Base-by-base conservation (phyloP, 2,797 vertebrate species). In the Calcarius lapponicus region DNA sequence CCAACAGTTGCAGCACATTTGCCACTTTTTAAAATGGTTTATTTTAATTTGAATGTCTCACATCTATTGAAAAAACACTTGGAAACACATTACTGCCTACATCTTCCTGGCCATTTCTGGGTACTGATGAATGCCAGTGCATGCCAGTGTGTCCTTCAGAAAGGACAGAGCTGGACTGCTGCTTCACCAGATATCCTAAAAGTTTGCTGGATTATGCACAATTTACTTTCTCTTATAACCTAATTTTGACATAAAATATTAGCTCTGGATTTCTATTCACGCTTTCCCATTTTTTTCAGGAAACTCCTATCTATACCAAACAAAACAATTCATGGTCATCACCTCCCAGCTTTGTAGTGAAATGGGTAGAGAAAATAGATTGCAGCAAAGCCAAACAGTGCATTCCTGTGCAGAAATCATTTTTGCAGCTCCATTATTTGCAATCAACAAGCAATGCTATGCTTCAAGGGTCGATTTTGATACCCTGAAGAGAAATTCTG, bases 361-460 rank as follows among this genome's bases (percentile, higher is more conserved):
- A 88, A 86, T 0, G 2, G 21, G 17, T 12, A 32, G 0, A 2
- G 66, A 84, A 86, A 69, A 54, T 0, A 45, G 43, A 21, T 28
- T 72, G 38, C 79, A 50, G 65, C 56, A 72, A 34, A 90, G 25
- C 28, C 80, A 74, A 78, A 45, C 13, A 56, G 9, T 8, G 51
- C 5, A 12, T 34, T 92, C 58, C 76, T 43, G 24, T 15, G 32
- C 32, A 94, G 80, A 71, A 90, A 90, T 72, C 6, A 47, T 47
- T 90, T 67, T 2, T 92, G 74, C 78, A 86, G 56, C 62, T 90
- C 76, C 60, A 48, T 82, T 94, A 90, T 84, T 90, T 88, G 93
- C 93, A 70, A 90, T 64, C 83, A 85, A 6, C 78, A 25, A 62
- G 48, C 56, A 70, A 50, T 34, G 38, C 64, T 40, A 2, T 57